Evolutionary conservation across 2,888 invertebrate genomes (phyloP).

Genomic region (Epistrophe eligans): DNA sequence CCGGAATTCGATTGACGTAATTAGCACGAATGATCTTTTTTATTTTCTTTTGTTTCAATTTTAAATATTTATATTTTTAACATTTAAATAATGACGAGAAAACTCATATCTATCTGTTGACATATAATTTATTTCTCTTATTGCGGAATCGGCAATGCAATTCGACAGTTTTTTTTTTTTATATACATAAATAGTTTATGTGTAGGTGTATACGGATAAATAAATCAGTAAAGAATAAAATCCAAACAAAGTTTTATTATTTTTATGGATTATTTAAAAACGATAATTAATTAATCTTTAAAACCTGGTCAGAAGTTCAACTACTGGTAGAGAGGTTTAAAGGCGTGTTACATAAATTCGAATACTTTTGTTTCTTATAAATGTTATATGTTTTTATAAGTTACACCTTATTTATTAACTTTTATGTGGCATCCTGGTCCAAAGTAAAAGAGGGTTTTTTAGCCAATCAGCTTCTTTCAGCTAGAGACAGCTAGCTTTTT

Average conservation of each 20-base stretch:
- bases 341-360: no score
- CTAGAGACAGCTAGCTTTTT: no score
- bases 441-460: no score
- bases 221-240: background rate
- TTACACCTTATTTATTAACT: no score
- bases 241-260: background rate
- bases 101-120: slow-evolving; percentile 44
- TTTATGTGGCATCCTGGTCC: no score
- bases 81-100: slow-evolving; percentile 28
- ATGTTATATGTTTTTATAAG: no score
- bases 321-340: no score
- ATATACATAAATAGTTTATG: no score
- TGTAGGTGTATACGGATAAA: background rate
- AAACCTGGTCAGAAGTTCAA: no score
- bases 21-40: slow-evolving; percentile 46
- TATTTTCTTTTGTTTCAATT: slow-evolving; percentile 5
- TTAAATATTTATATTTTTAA: slow-evolving; percentile 33
- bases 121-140: slow-evolving; percentile 43
- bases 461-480: no score
- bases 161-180: background rate
- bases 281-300: no score
- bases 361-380: no score
- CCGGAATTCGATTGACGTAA: slow-evolving; percentile 62
- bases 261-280: background rate
- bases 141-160: slow-evolving; percentile 21